Evolutionary conservation across 2,888 invertebrate species (phyloP).

Genomic region (Lycocerus yunnanus): DNA sequence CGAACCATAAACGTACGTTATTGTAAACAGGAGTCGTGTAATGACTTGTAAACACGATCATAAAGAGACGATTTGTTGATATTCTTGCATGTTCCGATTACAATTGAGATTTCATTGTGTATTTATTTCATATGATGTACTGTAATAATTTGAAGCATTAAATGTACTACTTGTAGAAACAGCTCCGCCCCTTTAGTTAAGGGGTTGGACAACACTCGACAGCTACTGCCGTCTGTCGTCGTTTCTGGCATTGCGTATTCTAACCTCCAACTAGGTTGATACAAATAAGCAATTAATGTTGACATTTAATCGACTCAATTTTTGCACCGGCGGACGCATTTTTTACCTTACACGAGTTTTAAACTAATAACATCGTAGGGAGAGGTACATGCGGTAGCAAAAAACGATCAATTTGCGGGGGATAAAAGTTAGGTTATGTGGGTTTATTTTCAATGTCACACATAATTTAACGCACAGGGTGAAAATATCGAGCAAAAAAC

Average conservation of each 20-base stretch:
- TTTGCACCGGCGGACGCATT: neutral
- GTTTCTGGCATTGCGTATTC: constrained; percentile 35
- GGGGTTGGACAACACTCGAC: constrained; percentile 48
- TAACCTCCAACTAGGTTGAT: constrained; percentile 44
- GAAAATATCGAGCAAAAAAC: neutral
- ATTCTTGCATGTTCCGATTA: constrained; percentile 36
- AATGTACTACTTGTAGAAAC: constrained; percentile 46
- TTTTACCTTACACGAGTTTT: neutral
- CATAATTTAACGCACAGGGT: neutral
- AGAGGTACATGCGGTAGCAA: neutral
- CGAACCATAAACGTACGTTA: neutral
- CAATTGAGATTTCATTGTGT: constrained; percentile 38
- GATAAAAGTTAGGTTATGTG: constrained; percentile 22
- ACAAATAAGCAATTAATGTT: neutral
- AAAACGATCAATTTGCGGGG: neutral
- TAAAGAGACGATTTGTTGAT: constrained; percentile 6
- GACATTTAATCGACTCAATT: neutral
- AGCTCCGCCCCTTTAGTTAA: constrained; percentile 49
- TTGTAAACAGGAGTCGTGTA: constrained; percentile 1
- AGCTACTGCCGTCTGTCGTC: constrained; percentile 50
- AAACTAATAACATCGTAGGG: neutral
- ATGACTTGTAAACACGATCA: constrained; percentile 7
- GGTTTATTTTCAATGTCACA: neutral
- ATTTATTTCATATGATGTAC: constrained; percentile 44
- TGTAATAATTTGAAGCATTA: constrained; percentile 47